Percentiles rank a stretch among this genome's conserved stretches.
phyloP scores from a whole-genome alignment of 1,140 invertebrate species.

The Melipona quadrifasciata region DNA sequence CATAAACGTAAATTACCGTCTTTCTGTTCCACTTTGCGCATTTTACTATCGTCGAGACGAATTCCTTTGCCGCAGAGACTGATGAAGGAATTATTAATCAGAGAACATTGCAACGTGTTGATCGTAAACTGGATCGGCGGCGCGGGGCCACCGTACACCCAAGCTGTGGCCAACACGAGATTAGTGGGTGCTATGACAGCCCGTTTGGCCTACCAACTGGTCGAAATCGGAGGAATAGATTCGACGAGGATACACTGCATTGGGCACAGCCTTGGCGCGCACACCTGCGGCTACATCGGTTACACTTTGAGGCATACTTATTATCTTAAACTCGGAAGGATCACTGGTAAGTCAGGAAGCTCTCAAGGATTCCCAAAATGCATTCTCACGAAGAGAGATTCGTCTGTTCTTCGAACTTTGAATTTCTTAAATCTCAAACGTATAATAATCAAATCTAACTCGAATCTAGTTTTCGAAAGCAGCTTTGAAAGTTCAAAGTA shows the following conservation, averaged over 20 bases:
- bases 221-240: constrained; percentile 73
- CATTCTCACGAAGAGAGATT: no score
- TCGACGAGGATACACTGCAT: constrained; percentile 87
- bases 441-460: no score
- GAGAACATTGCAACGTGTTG: constrained; percentile 89
- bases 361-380: no score
- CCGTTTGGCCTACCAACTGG: constrained; percentile 84
- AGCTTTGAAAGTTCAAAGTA: no score
- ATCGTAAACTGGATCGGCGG: constrained; percentile 93
- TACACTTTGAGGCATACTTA: constrained; percentile 83
- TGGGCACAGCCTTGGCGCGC: constrained; percentile 94
- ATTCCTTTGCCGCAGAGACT: constrained; percentile 79
- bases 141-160: constrained; percentile 92
- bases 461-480: no score
- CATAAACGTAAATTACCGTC: no score
- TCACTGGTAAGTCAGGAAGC: constrained; percentile 80
- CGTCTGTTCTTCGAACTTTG: no score
- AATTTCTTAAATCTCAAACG: no score
- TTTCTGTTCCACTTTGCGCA: no score
- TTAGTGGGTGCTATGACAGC: constrained; percentile 92
- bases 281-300: constrained; percentile 92
- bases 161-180: constrained; percentile 95
- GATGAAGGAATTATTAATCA: constrained; percentile 85
- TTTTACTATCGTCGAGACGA: neutral
- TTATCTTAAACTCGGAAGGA: constrained; percentile 77